Percentiles rank a stretch among this genome's conserved stretches.
Conservation (phyloP, 2,797 vertebrate species). For the Spheniscus humboldti region DNA sequence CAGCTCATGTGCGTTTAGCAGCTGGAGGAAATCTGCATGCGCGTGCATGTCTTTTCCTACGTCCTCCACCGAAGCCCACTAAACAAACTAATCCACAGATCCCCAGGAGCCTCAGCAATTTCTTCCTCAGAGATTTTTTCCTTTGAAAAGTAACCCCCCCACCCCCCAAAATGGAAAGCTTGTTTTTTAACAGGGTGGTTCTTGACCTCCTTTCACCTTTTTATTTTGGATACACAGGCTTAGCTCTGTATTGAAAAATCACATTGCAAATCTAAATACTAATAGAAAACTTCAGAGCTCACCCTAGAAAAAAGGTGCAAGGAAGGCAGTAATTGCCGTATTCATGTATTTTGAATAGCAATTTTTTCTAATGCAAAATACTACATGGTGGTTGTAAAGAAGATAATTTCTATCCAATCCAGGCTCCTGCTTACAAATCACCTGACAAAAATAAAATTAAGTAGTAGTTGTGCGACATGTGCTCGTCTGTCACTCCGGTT, state of each 20-base stretch:
- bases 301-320: background rate
- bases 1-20: background rate
- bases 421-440: background rate
- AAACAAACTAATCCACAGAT: background rate
- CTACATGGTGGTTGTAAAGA: background rate
- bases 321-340: background rate
- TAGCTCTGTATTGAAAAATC: background rate
- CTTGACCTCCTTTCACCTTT: background rate
- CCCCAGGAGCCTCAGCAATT: background rate
- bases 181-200: background rate
- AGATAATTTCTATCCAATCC: conserved; percentile 27
- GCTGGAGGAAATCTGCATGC: background rate
- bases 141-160: background rate
- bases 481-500: background rate
- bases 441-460: conserved; percentile 33
- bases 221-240: background rate
- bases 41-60: background rate
- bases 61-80: background rate
- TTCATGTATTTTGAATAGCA: background rate
- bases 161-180: background rate
- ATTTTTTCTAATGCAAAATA: background rate
- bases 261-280: background rate
- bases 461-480: background rate
- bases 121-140: background rate
- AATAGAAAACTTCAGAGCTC: background rate